Evolutionary conservation across 2,113 vertebrate genomes (phyloP), one percentile per base, ranked within the genome.

Genomic region (Aphyosemion australe): DNA sequence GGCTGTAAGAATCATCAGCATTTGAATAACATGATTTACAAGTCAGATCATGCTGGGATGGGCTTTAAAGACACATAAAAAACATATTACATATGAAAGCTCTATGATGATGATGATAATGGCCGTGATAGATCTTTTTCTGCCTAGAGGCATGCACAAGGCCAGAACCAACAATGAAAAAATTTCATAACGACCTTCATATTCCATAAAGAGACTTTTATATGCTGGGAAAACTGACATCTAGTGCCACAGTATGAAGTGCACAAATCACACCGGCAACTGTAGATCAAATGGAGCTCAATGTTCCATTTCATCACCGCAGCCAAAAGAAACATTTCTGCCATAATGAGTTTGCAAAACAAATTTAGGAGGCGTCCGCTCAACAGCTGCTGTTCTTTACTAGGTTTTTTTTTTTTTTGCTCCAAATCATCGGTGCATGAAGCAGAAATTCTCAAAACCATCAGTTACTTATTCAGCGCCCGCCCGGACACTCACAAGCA

Each of bases 161-260:
- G 57, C 50, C 58, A 75, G 75, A 68, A 32, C 54, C 43, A 55
- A 26, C 74, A 54, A 66, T 58, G 55, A 41, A 26, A 58, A 50
- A 39, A 76, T 62, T 68, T 74, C 31, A 42, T 58, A 77, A 72
- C 47, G 48, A 80, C 78, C 68, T 82, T 74, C 72, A 57, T 52
- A 76, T 73, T 52, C 61, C 34, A 72, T 57, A 77, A 73, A 63
- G 51, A 70, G 45, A 60, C 19, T 53, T 65, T 55, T 26, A 69
- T 70, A 50, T 55, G 47, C 21, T 42, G 63, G 18, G 34, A 65
- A 54, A 50, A 49, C 2, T 21, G 54, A 48, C 46, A 47, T 48
- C 37, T 16, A 16, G 54, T 51, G 56, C 59, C 15, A 34, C 8
- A 0, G 21, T 52, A 5, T 16, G 26, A 5, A 1, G 51, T 63